Evolutionary conservation across 30 jellyfish, hydroid and myxozoan species (phyloP).

Genomic region (Turritopsis dohrnii): DNA sequence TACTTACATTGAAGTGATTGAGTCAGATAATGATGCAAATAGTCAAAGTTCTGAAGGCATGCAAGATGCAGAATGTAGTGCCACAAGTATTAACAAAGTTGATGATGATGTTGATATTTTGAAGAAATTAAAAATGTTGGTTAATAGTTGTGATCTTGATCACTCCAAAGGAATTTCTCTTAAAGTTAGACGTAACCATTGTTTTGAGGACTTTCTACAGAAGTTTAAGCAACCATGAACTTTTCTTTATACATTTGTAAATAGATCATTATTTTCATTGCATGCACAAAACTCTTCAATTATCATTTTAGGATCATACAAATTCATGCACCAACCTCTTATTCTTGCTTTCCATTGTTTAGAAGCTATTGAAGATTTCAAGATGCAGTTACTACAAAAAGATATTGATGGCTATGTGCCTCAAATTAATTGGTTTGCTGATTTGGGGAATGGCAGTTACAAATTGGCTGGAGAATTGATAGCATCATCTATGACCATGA

Average conservation of each 20-base stretch:
- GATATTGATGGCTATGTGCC: neutral
- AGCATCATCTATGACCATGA: neutral
- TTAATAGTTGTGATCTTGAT: neutral
- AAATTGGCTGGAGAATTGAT: neutral
- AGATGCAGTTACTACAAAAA: neutral
- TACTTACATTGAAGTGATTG: neutral
- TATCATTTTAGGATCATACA: too few relatives aligned
- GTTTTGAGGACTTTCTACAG: neutral
- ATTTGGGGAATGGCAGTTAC: neutral
- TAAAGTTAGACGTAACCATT: neutral
- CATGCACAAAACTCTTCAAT: too few relatives aligned
- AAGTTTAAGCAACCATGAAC: neutral
- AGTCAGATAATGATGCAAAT: neutral
- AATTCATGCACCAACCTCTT: too few relatives aligned
- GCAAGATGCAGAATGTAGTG: neutral
- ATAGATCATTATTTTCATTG: too few relatives aligned
- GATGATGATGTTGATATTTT: neutral
- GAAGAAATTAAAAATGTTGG: neutral
- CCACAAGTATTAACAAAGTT: neutral
- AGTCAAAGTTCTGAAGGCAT: neutral
- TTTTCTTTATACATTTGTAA: too few relatives aligned
- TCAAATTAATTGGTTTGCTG: neutral
- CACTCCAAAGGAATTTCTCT: neutral
- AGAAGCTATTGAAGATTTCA: neutral
- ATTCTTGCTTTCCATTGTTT: too few relatives aligned